Conservation (phyloP, 2,888 invertebrate genomes). For the Aphodius sticticus region DNA sequence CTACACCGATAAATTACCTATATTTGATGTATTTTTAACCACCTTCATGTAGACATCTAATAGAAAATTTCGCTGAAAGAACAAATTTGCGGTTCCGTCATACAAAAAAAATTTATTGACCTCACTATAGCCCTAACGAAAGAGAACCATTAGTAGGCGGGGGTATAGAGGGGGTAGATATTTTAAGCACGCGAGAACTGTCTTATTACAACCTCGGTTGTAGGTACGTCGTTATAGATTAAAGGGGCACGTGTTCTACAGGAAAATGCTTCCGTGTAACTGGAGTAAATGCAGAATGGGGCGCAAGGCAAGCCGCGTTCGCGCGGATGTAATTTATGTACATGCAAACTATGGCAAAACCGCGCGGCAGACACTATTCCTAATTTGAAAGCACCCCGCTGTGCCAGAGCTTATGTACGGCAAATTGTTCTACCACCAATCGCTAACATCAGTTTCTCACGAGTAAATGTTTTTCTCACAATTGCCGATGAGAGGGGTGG, state of each 20-base stretch:
- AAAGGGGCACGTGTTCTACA: neutral
- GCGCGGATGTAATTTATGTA: conserved; percentile 25
- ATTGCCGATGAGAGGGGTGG: neutral
- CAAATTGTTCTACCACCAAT: neutral
- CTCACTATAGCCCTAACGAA: too few species aligned
- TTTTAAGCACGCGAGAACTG: neutral
- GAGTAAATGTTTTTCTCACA: neutral
- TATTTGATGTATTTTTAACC: too few species aligned
- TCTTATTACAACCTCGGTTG: neutral
- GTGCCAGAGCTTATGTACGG: neutral
- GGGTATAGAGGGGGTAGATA: neutral
- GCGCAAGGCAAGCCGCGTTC: conserved; percentile 6
- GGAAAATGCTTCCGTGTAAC: neutral
- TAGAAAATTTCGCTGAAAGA: too few species aligned
- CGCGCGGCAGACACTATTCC: neutral
- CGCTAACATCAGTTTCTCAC: neutral
- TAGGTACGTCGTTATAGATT: neutral
- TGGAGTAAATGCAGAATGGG: conserved; percentile 6
- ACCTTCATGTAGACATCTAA: too few species aligned
- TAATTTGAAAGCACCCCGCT: neutral
- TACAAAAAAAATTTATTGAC: too few species aligned
- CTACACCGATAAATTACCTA: too few species aligned
- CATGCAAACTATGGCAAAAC: conserved; percentile 18
- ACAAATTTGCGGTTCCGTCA: too few species aligned
- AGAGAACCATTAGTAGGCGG: too few species aligned